These are phyloP conservation scores for Megaceryle maxima DNA, from an alignment of 2,113 vertebrate genomes.

Conservation along the genomic window DNA sequence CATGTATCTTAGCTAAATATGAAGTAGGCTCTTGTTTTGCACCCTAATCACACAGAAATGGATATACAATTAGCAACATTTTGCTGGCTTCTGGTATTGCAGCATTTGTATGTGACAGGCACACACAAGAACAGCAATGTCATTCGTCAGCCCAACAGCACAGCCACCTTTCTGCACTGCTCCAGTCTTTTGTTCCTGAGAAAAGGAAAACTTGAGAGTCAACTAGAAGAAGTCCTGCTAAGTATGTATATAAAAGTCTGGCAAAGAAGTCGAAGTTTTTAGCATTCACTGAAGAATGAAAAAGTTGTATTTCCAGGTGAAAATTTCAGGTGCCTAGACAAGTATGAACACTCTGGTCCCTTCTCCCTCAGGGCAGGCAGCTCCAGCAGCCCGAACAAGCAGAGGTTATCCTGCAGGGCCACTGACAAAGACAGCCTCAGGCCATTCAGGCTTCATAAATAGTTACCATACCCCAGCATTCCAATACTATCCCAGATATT, in stretches of 20 bases:
- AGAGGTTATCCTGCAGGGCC: neutral
- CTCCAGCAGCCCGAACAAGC: neutral
- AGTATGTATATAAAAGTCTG: accelerated
- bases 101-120: neutral
- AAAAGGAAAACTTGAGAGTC: too few species aligned
- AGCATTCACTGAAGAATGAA: neutral
- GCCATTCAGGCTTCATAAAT: neutral
- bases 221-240: neutral
- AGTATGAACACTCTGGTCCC: accelerated
- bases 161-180: accelerated
- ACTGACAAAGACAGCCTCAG: neutral
- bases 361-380: neutral
- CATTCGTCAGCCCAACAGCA: too few species aligned
- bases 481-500: neutral
- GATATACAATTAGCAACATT: neutral
- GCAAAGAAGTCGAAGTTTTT: neutral
- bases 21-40: neutral
- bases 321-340: neutral
- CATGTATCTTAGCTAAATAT: neutral
- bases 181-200: neutral
- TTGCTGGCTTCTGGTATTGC: neutral
- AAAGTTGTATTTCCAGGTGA: neutral
- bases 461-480: neutral
- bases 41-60: neutral
- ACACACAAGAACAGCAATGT: neutral